A percentile compares a stretch with the other conserved stretches of the same genome.
Conservation (phyloP, 2,113 vertebrate genomes). For the Paramormyrops kingsleyae region DNA sequence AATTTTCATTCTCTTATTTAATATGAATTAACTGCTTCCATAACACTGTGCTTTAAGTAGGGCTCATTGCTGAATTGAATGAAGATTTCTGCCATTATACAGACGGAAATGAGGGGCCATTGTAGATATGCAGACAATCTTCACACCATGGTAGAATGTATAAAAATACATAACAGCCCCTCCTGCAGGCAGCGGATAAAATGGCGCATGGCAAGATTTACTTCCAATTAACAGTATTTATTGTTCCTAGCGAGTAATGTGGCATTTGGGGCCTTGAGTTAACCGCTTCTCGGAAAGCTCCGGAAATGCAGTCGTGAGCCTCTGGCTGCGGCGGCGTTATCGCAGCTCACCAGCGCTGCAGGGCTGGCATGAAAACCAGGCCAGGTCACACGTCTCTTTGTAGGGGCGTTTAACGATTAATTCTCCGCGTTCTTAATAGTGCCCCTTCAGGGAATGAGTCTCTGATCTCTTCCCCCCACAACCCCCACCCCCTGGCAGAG, state of each 20-base stretch:
- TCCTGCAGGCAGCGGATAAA: background rate
- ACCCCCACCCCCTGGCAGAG: background rate
- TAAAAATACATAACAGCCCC: background rate
- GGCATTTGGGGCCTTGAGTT: background rate
- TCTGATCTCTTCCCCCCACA: background rate
- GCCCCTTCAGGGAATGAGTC: background rate
- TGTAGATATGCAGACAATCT: background rate
- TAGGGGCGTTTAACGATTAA: background rate
- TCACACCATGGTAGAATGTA: background rate
- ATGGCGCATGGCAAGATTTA: background rate
- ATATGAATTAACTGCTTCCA: background rate
- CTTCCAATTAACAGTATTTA: slow-evolving; percentile 14
- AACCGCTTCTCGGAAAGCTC: background rate
- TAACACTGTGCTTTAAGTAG: background rate
- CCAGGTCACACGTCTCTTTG: background rate
- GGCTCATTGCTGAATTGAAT: background rate
- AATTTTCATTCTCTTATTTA: background rate
- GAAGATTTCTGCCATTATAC: background rate
- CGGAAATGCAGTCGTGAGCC: no score
- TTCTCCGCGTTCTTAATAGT: background rate
- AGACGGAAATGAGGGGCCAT: background rate
- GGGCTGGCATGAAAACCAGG: background rate
- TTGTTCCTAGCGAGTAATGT: slow-evolving; percentile 1
- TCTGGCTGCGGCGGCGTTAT: background rate
- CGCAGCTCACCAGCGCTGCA: background rate